These are phyloP conservation scores for Poeciliopsis presidionis DNA, from an alignment of 2,797 vertebrate genomes.

Conservation along the genomic window DNA sequence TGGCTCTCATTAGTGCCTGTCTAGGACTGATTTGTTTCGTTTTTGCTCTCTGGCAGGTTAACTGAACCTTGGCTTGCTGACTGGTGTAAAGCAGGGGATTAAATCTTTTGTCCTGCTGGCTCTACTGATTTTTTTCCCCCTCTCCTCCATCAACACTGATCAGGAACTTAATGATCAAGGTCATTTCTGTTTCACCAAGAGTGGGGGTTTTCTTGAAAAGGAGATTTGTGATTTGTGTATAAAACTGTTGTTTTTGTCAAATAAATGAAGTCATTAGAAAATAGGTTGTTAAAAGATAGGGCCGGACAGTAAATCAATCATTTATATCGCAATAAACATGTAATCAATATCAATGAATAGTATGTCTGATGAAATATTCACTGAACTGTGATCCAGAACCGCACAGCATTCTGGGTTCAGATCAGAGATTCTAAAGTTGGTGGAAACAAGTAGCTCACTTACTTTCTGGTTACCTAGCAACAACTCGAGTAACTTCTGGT, in stretches of 20 bases:
- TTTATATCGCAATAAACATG: too few species aligned
- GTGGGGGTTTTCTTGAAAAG: slow-evolving; percentile 7
- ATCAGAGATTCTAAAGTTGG: too few species aligned
- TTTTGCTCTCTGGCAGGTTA: slow-evolving; percentile 41
- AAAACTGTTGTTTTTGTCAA: background rate
- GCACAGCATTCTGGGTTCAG: too few species aligned
- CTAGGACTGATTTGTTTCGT: slow-evolving; percentile 28
- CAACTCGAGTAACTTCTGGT: too few species aligned
- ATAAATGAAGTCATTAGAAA: background rate
- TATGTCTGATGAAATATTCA: too few species aligned
- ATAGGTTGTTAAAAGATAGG: background rate
- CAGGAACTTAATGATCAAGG: slow-evolving; percentile 33
- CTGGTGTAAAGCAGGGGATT: slow-evolving; percentile 56
- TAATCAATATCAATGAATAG: too few species aligned
- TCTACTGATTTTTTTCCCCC: slow-evolving; percentile 21
- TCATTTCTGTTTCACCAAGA: slow-evolving; percentile 42
- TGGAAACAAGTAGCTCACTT: too few species aligned
- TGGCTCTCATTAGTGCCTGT: slow-evolving; percentile 40
- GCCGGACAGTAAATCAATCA: too few species aligned
- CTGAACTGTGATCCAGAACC: too few species aligned
- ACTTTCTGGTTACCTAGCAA: too few species aligned
- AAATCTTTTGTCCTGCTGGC: slow-evolving; percentile 50
- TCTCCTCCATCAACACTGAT: slow-evolving; percentile 32
- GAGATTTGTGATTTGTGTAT: background rate
- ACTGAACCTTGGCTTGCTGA: slow-evolving; percentile 54